phyloP scores from a whole-genome alignment of 2,113 vertebrate species.

The Parus major region DNA sequence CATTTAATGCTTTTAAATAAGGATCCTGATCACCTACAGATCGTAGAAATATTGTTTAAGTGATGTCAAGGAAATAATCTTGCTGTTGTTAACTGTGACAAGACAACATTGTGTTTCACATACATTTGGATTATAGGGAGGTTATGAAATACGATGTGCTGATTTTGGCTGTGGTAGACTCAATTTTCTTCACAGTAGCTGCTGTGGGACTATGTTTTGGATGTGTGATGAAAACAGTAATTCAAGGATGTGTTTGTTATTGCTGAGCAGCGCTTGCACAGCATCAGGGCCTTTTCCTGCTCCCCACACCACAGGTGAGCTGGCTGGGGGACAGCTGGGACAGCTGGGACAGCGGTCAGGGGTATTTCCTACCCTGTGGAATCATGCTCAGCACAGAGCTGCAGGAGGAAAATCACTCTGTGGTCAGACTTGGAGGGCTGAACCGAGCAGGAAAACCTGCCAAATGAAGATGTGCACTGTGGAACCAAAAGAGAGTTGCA shows the following conservation, averaged over 20 bases:
- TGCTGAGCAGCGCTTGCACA: not conserved
- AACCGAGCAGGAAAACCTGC: not conserved
- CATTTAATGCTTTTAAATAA: not conserved
- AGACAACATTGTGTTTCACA: not conserved
- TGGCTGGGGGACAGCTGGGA: not conserved
- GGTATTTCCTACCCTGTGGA: not conserved
- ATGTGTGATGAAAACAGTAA: not conserved
- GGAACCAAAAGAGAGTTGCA: not conserved
- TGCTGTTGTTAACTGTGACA: not conserved
- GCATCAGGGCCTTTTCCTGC: not conserved
- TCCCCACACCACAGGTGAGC: not conserved
- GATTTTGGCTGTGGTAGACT: not conserved
- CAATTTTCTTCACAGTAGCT: not conserved
- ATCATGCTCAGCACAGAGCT: not conserved
- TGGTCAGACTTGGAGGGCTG: not conserved
- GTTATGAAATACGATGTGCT: not conserved
- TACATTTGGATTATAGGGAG: not conserved
- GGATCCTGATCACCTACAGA: too few species aligned
- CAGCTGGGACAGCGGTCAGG: not conserved
- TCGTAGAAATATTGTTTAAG: not conserved
- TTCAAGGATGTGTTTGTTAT: not conserved
- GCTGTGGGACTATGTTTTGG: not conserved
- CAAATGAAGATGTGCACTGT: too few species aligned
- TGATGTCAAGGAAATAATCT: not conserved
- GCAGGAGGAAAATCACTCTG: not conserved